Base-by-base conservation (phyloP, 1,140 invertebrate species). In the Amyelois transitella region DNA sequence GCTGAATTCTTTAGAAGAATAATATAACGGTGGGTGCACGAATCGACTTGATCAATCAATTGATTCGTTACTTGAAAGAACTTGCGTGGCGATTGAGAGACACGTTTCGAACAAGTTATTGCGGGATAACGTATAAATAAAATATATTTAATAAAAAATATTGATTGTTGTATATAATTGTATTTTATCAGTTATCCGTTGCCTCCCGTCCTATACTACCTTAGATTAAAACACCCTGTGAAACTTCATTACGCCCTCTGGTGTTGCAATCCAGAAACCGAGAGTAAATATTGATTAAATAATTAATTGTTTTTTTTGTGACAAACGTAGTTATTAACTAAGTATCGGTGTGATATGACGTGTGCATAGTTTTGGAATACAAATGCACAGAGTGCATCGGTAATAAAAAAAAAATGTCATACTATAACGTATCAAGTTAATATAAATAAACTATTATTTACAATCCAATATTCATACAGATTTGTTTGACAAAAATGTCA, bases 181-280 rank as follows among this genome's bases (percentile, higher is more conserved):
- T 38, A 38, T 38, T 2, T n/a, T n/a, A n/a, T 38, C 12, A 38
- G 32, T 28, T 28, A 28, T 28, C 25, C 7, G 60, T 70, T 70
- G 68, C 69, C 56, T 62, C 65, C 75, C 73, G 58, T 75, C 75
- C 80, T 85, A 81, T 62, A 69, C 79, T 87, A 87, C 67, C 84
- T 87, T 85, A 87, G 72, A 74, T 82, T 80, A 80, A 76, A 83
- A 74, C 81, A 86, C 84, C 84, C 84, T 87, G 84, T 87, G 75
- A 79, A 71, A 75, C 63, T 57, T 72, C 65, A 71, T 67, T 60
- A 51, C 62, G 65, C 55, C 69, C 45, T 63, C 43, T 22, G 52
- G 59, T 61, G 60, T 53, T 68, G 64, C 48, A 24, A 43, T 51
- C 19, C 54, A 62, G 28, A 62, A 51, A 43, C 38, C 45, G 38